These are phyloP conservation scores for Fulmarus glacialis DNA, from an alignment of 2,113 vertebrate genomes.

Conservation along the genomic window DNA sequence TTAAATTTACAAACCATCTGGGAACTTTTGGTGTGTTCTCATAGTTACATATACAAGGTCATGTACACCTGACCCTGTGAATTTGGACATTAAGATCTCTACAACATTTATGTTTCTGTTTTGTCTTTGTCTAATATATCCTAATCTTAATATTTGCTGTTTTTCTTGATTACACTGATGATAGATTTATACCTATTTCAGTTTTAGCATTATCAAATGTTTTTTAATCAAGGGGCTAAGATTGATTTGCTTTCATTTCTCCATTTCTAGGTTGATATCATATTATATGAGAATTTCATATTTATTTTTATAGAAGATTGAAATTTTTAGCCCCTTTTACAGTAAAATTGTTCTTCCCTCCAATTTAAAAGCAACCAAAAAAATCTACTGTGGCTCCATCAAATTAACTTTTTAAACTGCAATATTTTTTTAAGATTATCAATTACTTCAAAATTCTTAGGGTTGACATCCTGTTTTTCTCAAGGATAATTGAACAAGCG, in stretches of 20 bases:
- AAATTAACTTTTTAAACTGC: background rate
- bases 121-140: background rate
- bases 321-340: background rate
- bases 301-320: background rate
- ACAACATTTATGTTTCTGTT: background rate
- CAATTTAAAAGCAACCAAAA: background rate
- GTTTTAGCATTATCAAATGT: background rate
- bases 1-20: background rate
- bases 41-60: background rate
- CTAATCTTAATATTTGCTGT: background rate
- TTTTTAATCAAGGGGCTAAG: background rate
- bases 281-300: background rate
- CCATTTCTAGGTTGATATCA: background rate
- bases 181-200: background rate
- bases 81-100: background rate
- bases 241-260: background rate
- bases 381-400: background rate
- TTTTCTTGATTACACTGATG: background rate
- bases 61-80: background rate
- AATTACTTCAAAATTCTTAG: background rate
- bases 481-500: background rate
- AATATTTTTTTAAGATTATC: background rate
- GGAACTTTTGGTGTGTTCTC: background rate
- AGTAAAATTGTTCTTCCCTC: background rate
- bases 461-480: background rate